These are phyloP conservation scores for Trissoscelio sp. DNA, from an alignment of 2,888 invertebrate species.

Conservation along the genomic window DNA sequence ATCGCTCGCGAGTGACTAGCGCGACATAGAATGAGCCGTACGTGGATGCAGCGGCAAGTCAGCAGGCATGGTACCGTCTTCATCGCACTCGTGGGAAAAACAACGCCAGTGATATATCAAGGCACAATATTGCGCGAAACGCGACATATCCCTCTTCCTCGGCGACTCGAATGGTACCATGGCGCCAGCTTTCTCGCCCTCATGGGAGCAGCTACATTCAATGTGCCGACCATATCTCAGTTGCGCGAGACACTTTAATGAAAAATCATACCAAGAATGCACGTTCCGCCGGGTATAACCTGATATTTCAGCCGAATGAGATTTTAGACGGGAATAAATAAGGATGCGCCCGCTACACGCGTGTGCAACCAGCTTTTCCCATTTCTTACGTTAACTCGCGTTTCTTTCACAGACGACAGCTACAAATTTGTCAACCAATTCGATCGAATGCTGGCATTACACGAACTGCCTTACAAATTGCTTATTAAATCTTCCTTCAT, in stretches of 20 bases:
- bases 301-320: constrained; percentile 78
- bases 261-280: constrained; percentile 82
- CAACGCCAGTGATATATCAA: constrained; percentile 76
- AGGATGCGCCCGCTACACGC: constrained; percentile 68
- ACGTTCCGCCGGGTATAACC: constrained; percentile 77
- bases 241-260: constrained; percentile 82
- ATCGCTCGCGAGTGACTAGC: constrained; percentile 64
- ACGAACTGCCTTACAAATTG: constrained; percentile 33
- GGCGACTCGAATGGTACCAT: constrained; percentile 24
- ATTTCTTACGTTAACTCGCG: constrained; percentile 63
- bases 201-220: constrained; percentile 80
- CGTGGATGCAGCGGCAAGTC: constrained; percentile 48
- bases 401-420: constrained; percentile 55
- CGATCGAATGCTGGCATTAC: constrained; percentile 46
- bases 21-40: constrained; percentile 63
- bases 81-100: constrained; percentile 81
- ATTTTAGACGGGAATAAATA: constrained; percentile 81
- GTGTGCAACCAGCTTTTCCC: constrained; percentile 54
- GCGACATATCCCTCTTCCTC: constrained; percentile 70
- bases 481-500: constrained; percentile 26
- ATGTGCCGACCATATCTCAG: constrained; percentile 82
- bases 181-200: constrained; percentile 67
- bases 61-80: constrained; percentile 74
- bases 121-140: constrained; percentile 79
- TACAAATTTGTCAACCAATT: constrained; percentile 60